Evolutionary conservation across 2,888 invertebrate species (phyloP), one percentile per base, ranked within the genome.

Genomic region (Cephus nigrinus): DNA sequence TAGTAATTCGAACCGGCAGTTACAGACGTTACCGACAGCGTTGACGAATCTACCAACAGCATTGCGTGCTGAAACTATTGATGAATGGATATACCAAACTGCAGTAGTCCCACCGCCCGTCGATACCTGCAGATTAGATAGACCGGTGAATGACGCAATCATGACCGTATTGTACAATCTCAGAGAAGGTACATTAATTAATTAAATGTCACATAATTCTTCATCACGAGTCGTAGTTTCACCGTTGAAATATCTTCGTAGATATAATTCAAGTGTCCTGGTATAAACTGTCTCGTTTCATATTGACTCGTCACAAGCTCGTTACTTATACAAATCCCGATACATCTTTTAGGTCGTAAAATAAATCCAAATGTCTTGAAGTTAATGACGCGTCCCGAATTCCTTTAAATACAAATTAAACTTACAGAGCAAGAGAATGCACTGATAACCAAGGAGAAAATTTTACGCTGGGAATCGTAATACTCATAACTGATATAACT

Each of bases 61-160:
- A 81, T 77, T 80, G 55, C 76, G 35, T 73, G 75, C 75, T 75
- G 77, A 79, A 83, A 82, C 75, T 84, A 84, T 83, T 80, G 80
- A 81, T 81, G 78, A 80, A 83, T 76, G 83, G 82, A 82, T 81
- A 82, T 75, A 79, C 23, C 23, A 9, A 55, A 23, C 23, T 23
- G 23, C 55, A 55, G 55, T 55, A 55, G 23, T 55, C 55, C 55
- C 9, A 23, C 23, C 40, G 5, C 15, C 40, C 55, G 55, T 55
- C 55, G 9, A 23, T 55, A 55, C 9, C 32, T 32, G 32, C 23
- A 55, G 9, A 55, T 55, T 23, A 55, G 23, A 55, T 9, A 55
- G 55, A 23, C 23, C 23, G 9, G 55, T 23, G 55, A 55, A 9
- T 55, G 55, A 55, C 55, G 23, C 55, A 55, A 55, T 55, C 55